Base-by-base conservation (phyloP, 2,888 invertebrate genomes). In the Ochropacha duplaris region DNA sequence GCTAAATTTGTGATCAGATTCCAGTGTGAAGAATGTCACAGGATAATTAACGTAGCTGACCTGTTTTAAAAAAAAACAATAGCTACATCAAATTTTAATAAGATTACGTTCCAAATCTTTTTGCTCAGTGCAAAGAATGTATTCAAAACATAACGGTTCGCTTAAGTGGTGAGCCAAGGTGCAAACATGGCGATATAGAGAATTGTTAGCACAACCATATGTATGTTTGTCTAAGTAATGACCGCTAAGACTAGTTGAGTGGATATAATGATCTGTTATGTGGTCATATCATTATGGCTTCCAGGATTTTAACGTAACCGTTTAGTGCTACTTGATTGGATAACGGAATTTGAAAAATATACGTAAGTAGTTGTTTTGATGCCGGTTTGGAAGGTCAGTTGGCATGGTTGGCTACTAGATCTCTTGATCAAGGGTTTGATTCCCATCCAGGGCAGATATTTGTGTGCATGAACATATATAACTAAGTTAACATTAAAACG, bases 211-310 rank as follows among this genome's bases (percentile, higher is more conserved):
- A 62, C 71, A 65, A 49, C 69, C 58, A 67, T 69, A 19, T 58
- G 65, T 58, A 28, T 74, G 68, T 74, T 72, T 73, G 61, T 62
- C 44, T 57, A 66, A 62, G 72, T 77, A 77, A 78, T 78, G 78
- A 62, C 58, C 57, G 55, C 59, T 60, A 59, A 74, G 65, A 64
- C 36, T 26, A 44, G 28, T 56, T 56, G 63, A 60, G 58, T 58
- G 62, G 24, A 54, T 57, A 55, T 59, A 62, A 64, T 52, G 31
- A 52, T 19, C 44, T 44, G 16, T 44, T 44, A 19, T 31, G 52
- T 52, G 31, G 19, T 31, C 52, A 52, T 22, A 34, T 28, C 34
- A 28, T 52, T 52, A 34, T 16, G 31, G 22, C 4, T 22, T 44
- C 4, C 39, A 39, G 52, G 31, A 52, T 52, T 52, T 24, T 19